Conservation (phyloP, 2,888 invertebrate species). For the Macrostomum cliftonense region DNA sequence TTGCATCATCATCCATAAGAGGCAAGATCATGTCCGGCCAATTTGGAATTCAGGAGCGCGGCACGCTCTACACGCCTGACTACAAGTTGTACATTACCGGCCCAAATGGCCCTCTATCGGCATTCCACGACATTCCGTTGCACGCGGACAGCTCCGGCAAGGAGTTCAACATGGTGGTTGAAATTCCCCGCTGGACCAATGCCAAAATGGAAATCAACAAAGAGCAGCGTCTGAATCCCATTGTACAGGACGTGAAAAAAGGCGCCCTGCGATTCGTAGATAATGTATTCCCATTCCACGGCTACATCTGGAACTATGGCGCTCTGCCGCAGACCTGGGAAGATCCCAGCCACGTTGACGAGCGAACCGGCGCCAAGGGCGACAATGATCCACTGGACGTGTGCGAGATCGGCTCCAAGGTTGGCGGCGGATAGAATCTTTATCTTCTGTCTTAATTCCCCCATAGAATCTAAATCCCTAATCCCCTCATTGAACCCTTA, state of each 20-base stretch:
- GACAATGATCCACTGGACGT: conserved; percentile 98
- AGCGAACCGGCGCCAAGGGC: conserved; percentile 71
- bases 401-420: conserved; percentile 70
- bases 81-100: too few relatives aligned
- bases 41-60: too few relatives aligned
- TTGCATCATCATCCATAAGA: too few relatives aligned
- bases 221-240: conserved; percentile 75
- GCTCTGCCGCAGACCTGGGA: conserved; percentile 98
- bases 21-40: too few relatives aligned
- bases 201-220: conserved; percentile 81
- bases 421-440: too few relatives aligned
- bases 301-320: conserved; percentile 99
- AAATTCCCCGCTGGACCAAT: conserved; percentile 95
- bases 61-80: too few relatives aligned
- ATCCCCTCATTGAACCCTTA: too few relatives aligned
- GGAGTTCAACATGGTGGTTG: conserved; percentile 85
- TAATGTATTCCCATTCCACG: conserved; percentile 95
- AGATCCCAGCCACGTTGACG: conserved; percentile 72
- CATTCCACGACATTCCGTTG: conserved; percentile 91
- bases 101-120: conserved; percentile 48
- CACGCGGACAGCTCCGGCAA: conserved; percentile 47
- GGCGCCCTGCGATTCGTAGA: conserved; percentile 78
- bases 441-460: too few relatives aligned
- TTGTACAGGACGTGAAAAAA: conserved; percentile 94
- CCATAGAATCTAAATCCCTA: too few relatives aligned